Evolutionary conservation across 2,888 invertebrate genomes (phyloP), one percentile per base, ranked within the genome.

Genomic region (Drosophila atripex): DNA sequence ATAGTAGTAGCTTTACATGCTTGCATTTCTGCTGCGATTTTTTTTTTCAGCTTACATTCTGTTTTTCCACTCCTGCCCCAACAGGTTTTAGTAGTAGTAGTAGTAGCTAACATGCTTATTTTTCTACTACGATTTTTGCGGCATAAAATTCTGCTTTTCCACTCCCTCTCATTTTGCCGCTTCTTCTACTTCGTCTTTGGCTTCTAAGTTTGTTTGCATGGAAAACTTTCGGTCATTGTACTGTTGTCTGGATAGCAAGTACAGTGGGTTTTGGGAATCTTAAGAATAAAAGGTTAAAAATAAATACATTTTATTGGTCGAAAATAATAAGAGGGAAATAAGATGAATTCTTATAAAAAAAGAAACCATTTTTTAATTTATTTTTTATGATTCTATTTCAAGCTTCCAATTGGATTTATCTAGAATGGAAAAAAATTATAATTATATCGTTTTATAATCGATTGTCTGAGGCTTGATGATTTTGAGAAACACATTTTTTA

Each of bases 161-260:
- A 51, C 60, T 57, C 59, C 55, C 73, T 73, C 71, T 64, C 78
- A 71, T 76, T 78, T 75, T 72, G 68, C 70, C 71, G 71, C 66
- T 49, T 53, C 66, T 56, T 47, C 14, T 59, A 45, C 14, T 59
- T 16, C 28, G 8, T 28, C 2, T 21, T 2, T 21, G 28, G 28
- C 8, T 28, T 28, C 52, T 66, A 60, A 35, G 59, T 57, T 43
- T 60, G 75, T 82, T 60, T 71, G 79, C 73, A 71, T 74, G 63
- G 63, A 60, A 71, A 57, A 71, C 68, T 78, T 83, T 86, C 83
- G 83, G 83, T 84, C 83, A 83, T 74, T 83, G 83, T 82, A 79
- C 86, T 80, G 69, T 57, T 69, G 71, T 70, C 68, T 56, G 60
- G 50, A 41, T 59, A 43, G 49, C 47, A 12, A 16, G 43, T 46